Conservation (phyloP, 2,888 invertebrate species). For the Apoderus coryli region DNA sequence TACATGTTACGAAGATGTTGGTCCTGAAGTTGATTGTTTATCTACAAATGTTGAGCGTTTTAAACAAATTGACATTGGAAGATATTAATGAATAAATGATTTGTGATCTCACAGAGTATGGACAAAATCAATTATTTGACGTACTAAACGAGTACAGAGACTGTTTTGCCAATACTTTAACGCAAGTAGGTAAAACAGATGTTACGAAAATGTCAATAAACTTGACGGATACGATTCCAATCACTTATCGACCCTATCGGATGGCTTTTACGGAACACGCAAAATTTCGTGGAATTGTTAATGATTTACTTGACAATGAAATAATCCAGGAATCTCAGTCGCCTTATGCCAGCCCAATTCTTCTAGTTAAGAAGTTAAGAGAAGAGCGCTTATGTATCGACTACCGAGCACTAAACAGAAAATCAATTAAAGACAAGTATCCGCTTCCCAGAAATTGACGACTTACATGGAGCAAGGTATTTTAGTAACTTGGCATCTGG, state of each 20-base stretch:
- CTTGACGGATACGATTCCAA: conserved; percentile 12
- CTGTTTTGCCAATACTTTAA: conserved; percentile 11
- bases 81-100: too few species aligned
- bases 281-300: conserved; percentile 10
- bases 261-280: conserved; percentile 12
- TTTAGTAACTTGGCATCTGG: too few species aligned
- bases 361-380: conserved; percentile 11
- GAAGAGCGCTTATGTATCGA: conserved; percentile 7
- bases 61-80: too few species aligned
- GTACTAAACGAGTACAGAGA: conserved; percentile 13
- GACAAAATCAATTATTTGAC: conserved; percentile 4
- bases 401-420: too few species aligned
- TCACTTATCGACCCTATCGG: conserved; percentile 15
- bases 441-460: too few species aligned
- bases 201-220: conserved; percentile 15
- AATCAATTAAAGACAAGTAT: too few species aligned
- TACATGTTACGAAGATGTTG: conserved; percentile 9
- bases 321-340: conserved; percentile 13
- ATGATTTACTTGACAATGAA: conserved; percentile 7
- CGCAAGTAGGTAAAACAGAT: conserved; percentile 13
- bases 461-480: too few species aligned
- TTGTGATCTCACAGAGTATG: too few species aligned
- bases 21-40: too few species aligned
- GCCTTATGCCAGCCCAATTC: conserved; percentile 11
- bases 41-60: too few species aligned